phyloP scores from a whole-genome alignment of 37 sponge, comb jelly and placozoan species.

The Ianthella basta region DNA sequence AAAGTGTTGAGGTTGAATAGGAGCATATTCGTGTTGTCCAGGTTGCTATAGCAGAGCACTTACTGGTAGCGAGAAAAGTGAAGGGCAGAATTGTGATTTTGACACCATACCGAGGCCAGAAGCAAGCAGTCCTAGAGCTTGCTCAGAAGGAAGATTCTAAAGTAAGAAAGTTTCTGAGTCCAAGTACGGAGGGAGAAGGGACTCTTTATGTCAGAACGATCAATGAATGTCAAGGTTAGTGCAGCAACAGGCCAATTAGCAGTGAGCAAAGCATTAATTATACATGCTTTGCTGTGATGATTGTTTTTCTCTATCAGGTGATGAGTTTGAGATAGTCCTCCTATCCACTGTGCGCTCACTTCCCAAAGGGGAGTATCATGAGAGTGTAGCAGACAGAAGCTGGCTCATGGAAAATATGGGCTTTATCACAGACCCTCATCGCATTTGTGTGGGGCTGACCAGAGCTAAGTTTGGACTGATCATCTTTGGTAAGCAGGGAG shows the following conservation, averaged over 20 bases:
- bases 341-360: slow-evolving; percentile 72
- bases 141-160: background rate
- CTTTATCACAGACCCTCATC: slow-evolving; percentile 73
- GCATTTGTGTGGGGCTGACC: slow-evolving; percentile 78
- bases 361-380: slow-evolving; percentile 42
- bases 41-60: no score
- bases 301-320: slow-evolving; percentile 35
- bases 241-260: no score
- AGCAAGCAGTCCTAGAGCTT: background rate
- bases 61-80: no score
- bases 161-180: no score
- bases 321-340: slow-evolving; percentile 79
- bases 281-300: no score
- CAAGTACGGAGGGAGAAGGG: background rate
- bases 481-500: slow-evolving; percentile 63
- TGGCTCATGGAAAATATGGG: slow-evolving; percentile 73
- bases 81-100: slow-evolving; percentile 44
- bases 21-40: no score
- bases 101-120: slow-evolving; percentile 73
- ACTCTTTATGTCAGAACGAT: slow-evolving; percentile 40
- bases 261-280: no score
- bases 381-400: slow-evolving; percentile 45
- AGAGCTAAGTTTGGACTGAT: slow-evolving; percentile 71
- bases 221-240: slow-evolving; percentile 70
- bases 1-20: no score